Evolutionary conservation across 2,113 vertebrate species (phyloP).

Genomic region (Bufo bufo): DNA sequence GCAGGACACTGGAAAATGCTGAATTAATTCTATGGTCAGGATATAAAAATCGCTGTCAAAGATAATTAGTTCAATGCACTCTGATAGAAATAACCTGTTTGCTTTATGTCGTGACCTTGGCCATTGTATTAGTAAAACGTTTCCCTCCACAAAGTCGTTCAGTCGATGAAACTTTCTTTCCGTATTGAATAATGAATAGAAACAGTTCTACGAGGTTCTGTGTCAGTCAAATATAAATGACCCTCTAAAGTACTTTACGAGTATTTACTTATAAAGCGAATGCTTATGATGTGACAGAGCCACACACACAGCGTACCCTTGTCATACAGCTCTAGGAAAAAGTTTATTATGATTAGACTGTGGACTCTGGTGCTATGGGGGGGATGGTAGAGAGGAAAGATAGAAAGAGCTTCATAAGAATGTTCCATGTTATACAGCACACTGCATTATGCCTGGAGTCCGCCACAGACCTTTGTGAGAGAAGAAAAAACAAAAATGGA

Average conservation of each 20-base stretch:
- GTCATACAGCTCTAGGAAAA: neutral
- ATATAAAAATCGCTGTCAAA: conserved; percentile 25
- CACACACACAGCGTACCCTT: neutral
- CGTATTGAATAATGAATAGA: neutral
- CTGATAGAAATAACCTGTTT: conserved; percentile 42
- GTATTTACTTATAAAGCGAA: conserved; percentile 9
- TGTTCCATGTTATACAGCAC: neutral
- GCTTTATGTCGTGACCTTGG: conserved; percentile 13
- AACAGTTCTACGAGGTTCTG: neutral
- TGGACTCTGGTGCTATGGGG: neutral
- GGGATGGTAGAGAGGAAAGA: neutral
- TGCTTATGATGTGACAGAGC: conserved; percentile 13
- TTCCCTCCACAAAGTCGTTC: conserved; percentile 27
- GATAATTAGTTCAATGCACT: neutral
- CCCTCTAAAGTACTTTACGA: neutral
- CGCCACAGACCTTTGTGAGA: neutral
- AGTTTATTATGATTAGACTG: conserved; percentile 13
- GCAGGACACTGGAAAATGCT: neutral
- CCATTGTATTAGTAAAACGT: neutral
- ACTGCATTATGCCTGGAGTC: neutral
- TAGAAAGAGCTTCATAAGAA: neutral
- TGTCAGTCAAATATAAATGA: neutral
- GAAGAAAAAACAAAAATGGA: neutral
- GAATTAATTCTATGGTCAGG: conserved; percentile 19
- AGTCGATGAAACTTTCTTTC: conserved; percentile 21